These are phyloP conservation scores for Noctilio leporinus DNA, from an alignment of 2,113 vertebrate species.

Conservation along the genomic window DNA sequence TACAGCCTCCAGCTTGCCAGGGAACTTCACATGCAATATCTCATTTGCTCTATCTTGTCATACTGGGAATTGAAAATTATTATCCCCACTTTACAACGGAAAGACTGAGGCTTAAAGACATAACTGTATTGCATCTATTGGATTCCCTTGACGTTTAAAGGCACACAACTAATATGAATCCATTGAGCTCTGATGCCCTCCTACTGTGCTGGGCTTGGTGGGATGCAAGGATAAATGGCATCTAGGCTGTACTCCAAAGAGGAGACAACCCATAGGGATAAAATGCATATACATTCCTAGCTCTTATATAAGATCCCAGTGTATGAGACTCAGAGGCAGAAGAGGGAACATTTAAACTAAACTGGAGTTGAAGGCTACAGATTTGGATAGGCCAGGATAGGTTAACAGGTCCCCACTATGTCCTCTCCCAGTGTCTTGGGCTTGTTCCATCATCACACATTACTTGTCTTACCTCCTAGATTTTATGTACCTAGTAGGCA, in stretches of 20 bases:
- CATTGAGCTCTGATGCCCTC: background rate
- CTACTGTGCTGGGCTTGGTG: background rate
- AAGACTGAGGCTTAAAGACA: background rate
- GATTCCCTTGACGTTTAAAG: background rate
- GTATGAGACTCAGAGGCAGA: background rate
- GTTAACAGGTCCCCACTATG: background rate
- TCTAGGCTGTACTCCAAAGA: background rate
- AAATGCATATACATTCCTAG: background rate
- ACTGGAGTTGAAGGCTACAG: background rate
- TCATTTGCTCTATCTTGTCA: background rate
- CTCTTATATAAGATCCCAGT: background rate
- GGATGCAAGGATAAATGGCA: background rate
- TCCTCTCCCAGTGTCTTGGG: background rate
- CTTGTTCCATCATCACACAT: background rate
- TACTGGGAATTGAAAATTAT: slow-evolving; percentile 1
- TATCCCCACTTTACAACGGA: background rate
- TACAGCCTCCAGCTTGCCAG: background rate
- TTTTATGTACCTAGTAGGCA: background rate
- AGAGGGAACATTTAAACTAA: background rate
- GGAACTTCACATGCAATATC: background rate
- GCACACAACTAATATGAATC: background rate
- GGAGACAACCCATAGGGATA: background rate
- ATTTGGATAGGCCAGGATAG: background rate
- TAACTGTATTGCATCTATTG: background rate
- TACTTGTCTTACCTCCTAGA: background rate